These are phyloP conservation scores for Drosophila buzzatii DNA, from an alignment of 2,888 invertebrate species.

Conservation along the genomic window DNA sequence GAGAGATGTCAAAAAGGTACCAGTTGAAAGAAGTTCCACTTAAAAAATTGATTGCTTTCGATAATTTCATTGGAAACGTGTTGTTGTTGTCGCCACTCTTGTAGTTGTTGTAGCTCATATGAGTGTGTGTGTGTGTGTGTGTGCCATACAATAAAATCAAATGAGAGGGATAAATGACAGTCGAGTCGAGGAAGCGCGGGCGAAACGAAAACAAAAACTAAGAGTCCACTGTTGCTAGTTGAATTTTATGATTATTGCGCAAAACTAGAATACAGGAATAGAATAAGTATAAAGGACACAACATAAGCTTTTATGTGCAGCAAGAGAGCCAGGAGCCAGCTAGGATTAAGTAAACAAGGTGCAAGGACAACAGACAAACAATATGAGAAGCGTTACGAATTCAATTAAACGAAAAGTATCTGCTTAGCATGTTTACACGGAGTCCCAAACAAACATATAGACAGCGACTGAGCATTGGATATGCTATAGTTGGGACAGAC, in stretches of 20 bases:
- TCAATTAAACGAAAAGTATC: slow-evolving; percentile 68
- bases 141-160: slow-evolving; percentile 72
- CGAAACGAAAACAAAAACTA: slow-evolving; percentile 33
- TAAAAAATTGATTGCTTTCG: slow-evolving; percentile 80
- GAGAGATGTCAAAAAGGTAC: slow-evolving; percentile 44
- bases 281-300: neutral
- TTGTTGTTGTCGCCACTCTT: slow-evolving; percentile 53
- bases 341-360: slow-evolving; percentile 64
- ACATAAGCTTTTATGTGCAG: slow-evolving; percentile 67
- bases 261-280: slow-evolving; percentile 13
- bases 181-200: slow-evolving; percentile 11
- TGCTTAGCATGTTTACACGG: slow-evolving; percentile 28
- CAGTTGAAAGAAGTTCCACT: slow-evolving; percentile 70
- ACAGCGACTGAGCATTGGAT: neutral
- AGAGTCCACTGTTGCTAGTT: slow-evolving; percentile 54
- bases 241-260: slow-evolving; percentile 52
- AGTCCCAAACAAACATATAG: slow-evolving; percentile 43
- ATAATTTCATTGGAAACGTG: slow-evolving; percentile 78
- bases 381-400: slow-evolving; percentile 41
- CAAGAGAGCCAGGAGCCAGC: slow-evolving; percentile 14
- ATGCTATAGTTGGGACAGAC: neutral
- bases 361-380: slow-evolving; percentile 19
- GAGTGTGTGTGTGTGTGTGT: slow-evolving; percentile 31
- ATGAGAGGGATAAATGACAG: slow-evolving; percentile 57
- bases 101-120: slow-evolving; percentile 39